phyloP scores from a whole-genome alignment of 2,888 invertebrate species.

The Calliopum simillimum region DNA sequence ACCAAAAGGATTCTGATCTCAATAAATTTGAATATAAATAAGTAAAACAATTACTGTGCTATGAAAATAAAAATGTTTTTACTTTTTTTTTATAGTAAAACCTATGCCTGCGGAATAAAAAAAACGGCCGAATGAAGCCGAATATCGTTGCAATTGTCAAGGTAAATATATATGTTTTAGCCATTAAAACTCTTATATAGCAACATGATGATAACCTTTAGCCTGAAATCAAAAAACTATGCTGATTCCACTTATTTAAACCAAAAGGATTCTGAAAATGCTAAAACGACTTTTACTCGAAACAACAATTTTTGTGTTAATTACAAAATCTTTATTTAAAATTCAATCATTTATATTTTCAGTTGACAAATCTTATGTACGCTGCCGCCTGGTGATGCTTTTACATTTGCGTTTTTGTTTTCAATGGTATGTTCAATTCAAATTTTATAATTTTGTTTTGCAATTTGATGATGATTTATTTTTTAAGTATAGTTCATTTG shows the following conservation, averaged over 20 bases:
- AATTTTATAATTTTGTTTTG: not conserved
- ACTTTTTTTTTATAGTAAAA: not conserved
- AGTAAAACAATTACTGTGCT: not conserved
- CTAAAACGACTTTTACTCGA: not conserved
- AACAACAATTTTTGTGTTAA: no score
- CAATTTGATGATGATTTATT: conserved; percentile 37
- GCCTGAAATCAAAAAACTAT: conserved; percentile 40
- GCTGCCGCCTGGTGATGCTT: no score
- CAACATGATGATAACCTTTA: conserved; percentile 38
- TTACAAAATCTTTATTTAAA: no score
- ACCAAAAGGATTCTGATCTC: conserved; percentile 44
- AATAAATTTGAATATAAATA: not conserved
- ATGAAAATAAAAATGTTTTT: not conserved
- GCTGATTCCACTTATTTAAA: conserved; percentile 43
- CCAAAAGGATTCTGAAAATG: conserved; percentile 45
- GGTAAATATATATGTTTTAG: not conserved
- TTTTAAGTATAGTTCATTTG: conserved; percentile 44
- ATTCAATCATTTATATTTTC: no score
- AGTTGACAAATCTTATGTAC: no score
- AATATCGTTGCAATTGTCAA: not conserved
- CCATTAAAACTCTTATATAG: not conserved
- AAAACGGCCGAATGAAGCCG: not conserved
- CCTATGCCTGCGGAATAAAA: not conserved
- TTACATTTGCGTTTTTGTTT: no score
- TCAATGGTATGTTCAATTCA: not conserved